Base-by-base conservation (phyloP, 2,888 invertebrate genomes). In the Synanthedon andrenaeformis region DNA sequence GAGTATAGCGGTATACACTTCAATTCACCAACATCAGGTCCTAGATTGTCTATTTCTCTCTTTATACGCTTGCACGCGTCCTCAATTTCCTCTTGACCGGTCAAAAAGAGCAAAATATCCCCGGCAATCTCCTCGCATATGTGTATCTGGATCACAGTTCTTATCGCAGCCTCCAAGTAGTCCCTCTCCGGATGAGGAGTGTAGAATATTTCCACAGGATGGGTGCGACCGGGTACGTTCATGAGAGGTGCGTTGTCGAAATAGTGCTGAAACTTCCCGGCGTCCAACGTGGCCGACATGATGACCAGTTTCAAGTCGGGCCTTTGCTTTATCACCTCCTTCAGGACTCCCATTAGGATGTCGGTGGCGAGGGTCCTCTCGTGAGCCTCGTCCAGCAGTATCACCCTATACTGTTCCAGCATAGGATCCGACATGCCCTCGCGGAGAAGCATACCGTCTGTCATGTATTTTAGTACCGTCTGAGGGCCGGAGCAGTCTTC, bases 401-500 rank as follows among this genome's bases (percentile, higher is more conserved):
- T 94, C 3, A 98, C 98, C 72, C 98, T 94, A 81, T 99, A 99
- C 11, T 93, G 92, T 64, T 99, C 98, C 6, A 99, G 83, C 92
- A 99, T 95, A 0, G 99, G 99, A 79, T 99, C 98, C 0, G 97
- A 98, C 99, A 99, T 99, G 0, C 97, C 99, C 88, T 99, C 99
- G 58, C 99, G 89, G 41, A 99, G 88, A 78, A 99, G 91, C 99
- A 99, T 99, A 96, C 99, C 99, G 69, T 99, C 99, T 12, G 99
- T 99, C 97, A 99, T 97, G 77, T 99, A 99, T 72, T 99, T 99
- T 1, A 99, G 89, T 35, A 98, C 90, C 0, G 99, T 99, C 72
- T 94, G 95, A 0, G 95, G 91, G 1, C 97, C 96, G 2, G 98
- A 97, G 73, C 99, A 99, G 84, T 99, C 99, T 81, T 99, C 99